These are phyloP conservation scores for Scaptomyza graminum DNA, from an alignment of 1,140 invertebrate genomes.

Conservation along the genomic window DNA sequence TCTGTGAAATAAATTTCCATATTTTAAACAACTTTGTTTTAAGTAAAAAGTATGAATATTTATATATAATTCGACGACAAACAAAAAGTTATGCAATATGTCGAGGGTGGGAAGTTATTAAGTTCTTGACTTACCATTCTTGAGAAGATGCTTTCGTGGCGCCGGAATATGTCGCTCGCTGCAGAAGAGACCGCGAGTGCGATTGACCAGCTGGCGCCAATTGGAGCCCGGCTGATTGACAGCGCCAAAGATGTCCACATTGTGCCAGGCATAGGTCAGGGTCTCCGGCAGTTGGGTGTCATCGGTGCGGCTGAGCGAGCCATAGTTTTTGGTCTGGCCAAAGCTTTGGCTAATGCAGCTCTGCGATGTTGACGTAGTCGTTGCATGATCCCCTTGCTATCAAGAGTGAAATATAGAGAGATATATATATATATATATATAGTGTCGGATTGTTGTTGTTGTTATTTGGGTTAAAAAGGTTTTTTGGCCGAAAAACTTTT, in stretches of 20 bases:
- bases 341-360: conserved; percentile 67
- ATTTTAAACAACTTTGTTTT: too few species aligned
- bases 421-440: too few species aligned
- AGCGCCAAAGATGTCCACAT: conserved; percentile 87
- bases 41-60: too few species aligned
- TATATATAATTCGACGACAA: too few species aligned
- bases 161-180: conserved; percentile 83
- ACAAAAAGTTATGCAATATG: too few species aligned
- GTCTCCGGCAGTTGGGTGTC: conserved; percentile 82
- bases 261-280: conserved; percentile 89
- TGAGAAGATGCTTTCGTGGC: conserved; percentile 87
- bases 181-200: conserved; percentile 83
- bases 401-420: not conserved
- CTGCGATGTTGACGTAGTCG: conserved; percentile 34
- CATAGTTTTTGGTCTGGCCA: conserved; percentile 73
- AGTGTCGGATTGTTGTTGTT: too few species aligned
- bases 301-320: conserved; percentile 50
- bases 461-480: conserved; percentile 18
- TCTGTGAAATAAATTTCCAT: too few species aligned
- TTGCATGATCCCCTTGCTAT: conserved; percentile 13
- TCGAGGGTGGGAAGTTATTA: too few species aligned
- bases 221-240: conserved; percentile 72
- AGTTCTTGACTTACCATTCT: conserved; percentile 84
- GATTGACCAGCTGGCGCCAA: conserved; percentile 83
- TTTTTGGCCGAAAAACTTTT: conserved; percentile 60